Base-by-base conservation (phyloP, 2,113 vertebrate genomes). In the Mixornis gularis region DNA sequence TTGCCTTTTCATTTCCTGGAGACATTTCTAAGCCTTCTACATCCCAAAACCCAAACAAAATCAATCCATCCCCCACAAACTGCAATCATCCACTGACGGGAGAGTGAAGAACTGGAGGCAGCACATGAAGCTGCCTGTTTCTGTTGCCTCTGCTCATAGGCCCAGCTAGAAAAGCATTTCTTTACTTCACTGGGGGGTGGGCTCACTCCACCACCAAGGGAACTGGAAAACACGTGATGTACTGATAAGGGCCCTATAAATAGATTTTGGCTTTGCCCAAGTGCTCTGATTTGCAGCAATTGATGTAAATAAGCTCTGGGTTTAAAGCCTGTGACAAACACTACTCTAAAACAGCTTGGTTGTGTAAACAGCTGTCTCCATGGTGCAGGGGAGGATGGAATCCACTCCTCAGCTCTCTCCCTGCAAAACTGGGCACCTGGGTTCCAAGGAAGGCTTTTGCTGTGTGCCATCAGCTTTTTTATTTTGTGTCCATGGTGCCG, bases 1-100 rank as follows among this genome's bases (percentile, higher is more conserved):
- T 83, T 71, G 66, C 66, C 63, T 26, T 5, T 68, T 78, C 51
- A 13, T 65, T 90, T 89, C 89, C 70, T 48, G 30, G 43, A 59
- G 63, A 48, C 30, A 26, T 43, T 87, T 65, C 53, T 40, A 85
- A 76, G 49, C 15, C 32, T 58, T 63, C 58, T n/a, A 2, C 34
- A 79, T 79, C 53, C 62, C 49, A 43, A 95, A 95, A 82, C 38
- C 65, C 80, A 87, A 89, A 81, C 38, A 73, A 78, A 90, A 89
- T 48, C 56, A 55, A 30, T 40, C 12, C 53, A n/a, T 4, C 3
- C n/a, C 22, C 2, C 59, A 26, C 56, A 69, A 63, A 71, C 8
- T 46, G 34, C 72, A 88, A 38, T 74, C 48, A 55, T 3, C 29
- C 15, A 8, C 11, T 51, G 62, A 82, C 7, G 32, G 13, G 49